A percentile compares a stretch with the other conserved stretches of the same genome.
These are phyloP conservation scores for Osmoderma eremita DNA, from an alignment of 2,888 invertebrate species.

Conservation along the genomic window DNA sequence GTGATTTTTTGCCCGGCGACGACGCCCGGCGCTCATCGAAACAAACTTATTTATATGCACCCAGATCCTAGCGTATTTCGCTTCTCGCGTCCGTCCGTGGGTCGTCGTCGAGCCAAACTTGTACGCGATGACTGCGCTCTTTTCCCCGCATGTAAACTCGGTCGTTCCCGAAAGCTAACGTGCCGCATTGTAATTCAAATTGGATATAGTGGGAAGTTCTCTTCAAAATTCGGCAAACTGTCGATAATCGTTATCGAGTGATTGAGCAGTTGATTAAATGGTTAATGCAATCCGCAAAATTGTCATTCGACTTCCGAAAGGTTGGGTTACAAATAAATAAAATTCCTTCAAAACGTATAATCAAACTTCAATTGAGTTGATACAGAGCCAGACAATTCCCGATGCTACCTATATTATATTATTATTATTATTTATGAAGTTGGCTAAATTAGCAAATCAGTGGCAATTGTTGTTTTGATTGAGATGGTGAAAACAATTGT, in stretches of 20 bases:
- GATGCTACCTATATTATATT: too few relatives aligned
- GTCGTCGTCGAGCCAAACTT: background rate
- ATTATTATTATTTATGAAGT: too few relatives aligned
- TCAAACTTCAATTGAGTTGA: too few relatives aligned
- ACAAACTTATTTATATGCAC: slow-evolving; percentile 43
- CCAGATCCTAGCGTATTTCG: slow-evolving; percentile 17
- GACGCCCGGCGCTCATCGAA: slow-evolving; percentile 37
- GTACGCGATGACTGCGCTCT: slow-evolving; percentile 2
- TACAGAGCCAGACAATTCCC: too few relatives aligned
- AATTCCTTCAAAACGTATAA: too few relatives aligned
- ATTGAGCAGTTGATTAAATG: slow-evolving; percentile 20
- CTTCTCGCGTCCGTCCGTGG: slow-evolving; percentile 3
- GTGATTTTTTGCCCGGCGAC: slow-evolving; percentile 39
- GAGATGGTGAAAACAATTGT: too few relatives aligned
- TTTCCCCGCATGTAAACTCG: slow-evolving; percentile 18
- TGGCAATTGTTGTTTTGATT: too few relatives aligned
- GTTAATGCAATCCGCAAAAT: slow-evolving; percentile 12
- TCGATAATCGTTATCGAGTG: slow-evolving; percentile 18
- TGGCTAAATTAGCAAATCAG: too few relatives aligned
- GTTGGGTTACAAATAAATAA: too few relatives aligned
- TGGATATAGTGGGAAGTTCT: slow-evolving; percentile 15
- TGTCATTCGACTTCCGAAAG: too few relatives aligned
- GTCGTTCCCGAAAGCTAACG: slow-evolving; percentile 23
- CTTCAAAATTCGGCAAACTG: slow-evolving; percentile 29
- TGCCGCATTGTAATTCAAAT: slow-evolving; percentile 37